phyloP scores from a whole-genome alignment of 2,888 invertebrate species.

The Nephrocerus scutellatus region DNA sequence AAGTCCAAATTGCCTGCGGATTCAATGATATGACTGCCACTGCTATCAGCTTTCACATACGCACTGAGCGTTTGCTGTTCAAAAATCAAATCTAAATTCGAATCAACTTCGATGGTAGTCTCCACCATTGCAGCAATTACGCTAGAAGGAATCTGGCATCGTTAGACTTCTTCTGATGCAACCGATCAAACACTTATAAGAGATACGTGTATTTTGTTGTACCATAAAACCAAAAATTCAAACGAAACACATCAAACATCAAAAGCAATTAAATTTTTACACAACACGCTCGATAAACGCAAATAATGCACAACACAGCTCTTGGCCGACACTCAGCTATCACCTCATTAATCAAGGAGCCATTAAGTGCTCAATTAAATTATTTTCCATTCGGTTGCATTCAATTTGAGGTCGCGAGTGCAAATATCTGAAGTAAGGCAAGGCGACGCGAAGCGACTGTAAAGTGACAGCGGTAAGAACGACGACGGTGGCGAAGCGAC shows the following conservation, averaged over 20 bases:
- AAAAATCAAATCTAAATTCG: conserved; percentile 30
- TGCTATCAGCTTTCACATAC: too few relatives aligned
- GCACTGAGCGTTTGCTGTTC: conserved; percentile 12
- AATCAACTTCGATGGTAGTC: conserved; percentile 26
- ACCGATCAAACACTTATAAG: too few relatives aligned
- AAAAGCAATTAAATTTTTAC: too few relatives aligned
- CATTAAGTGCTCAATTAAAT: conserved; percentile 27
- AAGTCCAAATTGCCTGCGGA: conserved; percentile 4
- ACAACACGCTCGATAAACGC: too few relatives aligned
- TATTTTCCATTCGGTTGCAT: conserved; percentile 34
- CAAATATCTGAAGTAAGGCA: conserved; percentile 9
- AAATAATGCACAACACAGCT: too few relatives aligned
- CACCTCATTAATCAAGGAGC: conserved; percentile 22
- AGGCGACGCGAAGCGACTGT: not conserved
- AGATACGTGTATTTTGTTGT: too few relatives aligned
- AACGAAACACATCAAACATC: too few relatives aligned
- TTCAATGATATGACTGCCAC: conserved; percentile 2
- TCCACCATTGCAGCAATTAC: conserved; percentile 39
- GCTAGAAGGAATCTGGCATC: too few relatives aligned
- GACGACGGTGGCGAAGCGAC: conserved; percentile 7
- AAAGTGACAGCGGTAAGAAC: not conserved
- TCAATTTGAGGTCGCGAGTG: conserved; percentile 16
- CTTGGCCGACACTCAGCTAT: too few relatives aligned
- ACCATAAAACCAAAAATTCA: too few relatives aligned
- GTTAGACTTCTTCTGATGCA: too few relatives aligned